Conservation (phyloP, 64 coral and sea anemone species). For the Montipora capricornis region DNA sequence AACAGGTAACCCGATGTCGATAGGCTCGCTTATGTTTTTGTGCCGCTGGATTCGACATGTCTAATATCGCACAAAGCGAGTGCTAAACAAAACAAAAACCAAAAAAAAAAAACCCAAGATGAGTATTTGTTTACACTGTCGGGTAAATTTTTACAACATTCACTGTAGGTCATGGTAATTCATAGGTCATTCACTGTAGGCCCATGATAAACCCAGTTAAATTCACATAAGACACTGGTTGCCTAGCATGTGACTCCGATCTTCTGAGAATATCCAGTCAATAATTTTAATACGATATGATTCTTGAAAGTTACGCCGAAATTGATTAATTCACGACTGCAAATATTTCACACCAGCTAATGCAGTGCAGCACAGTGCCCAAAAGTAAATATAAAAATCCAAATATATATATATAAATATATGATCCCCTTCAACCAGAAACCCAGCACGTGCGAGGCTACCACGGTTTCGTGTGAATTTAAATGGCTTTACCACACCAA, state of each 20-base stretch:
- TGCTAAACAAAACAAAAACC: too few relatives aligned
- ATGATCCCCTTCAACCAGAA: conserved; percentile 17
- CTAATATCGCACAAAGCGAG: too few relatives aligned
- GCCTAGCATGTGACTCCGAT: conserved; percentile 23
- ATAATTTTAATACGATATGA: background rate
- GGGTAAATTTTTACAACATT: background rate
- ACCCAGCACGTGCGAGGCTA: background rate
- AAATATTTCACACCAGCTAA: conserved; percentile 1
- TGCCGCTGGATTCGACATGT: too few relatives aligned
- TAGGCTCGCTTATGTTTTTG: too few relatives aligned
- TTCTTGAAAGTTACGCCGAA: background rate
- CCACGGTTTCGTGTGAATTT: background rate
- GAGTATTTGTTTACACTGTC: background rate
- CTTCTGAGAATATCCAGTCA: conserved; percentile 19
- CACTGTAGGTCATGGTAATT: background rate
- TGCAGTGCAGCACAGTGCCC: conserved; percentile 8
- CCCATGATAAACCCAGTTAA: background rate
- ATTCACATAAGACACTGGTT: background rate
- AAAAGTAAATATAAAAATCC: background rate
- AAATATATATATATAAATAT: background rate
- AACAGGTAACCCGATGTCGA: background rate
- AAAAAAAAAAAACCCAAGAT: too few relatives aligned
- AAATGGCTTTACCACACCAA: background rate
- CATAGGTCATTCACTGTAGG: too few relatives aligned
- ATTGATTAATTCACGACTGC: background rate